Conservation (phyloP, 2,797 vertebrate genomes). For the Hydrophis major region DNA sequence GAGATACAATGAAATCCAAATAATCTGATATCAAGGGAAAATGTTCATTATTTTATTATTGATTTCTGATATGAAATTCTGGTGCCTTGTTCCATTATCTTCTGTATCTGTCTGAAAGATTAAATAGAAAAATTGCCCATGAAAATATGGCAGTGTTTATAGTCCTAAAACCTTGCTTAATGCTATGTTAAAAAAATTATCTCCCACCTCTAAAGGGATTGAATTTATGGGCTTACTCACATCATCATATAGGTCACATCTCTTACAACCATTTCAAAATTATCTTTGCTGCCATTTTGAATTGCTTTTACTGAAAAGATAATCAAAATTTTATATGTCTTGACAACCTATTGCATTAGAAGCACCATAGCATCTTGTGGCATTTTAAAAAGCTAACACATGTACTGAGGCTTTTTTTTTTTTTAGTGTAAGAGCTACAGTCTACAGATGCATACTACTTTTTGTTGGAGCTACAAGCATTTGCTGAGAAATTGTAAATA, state of each 20-base stretch:
- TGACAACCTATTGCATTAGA: background rate
- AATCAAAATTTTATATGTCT: background rate
- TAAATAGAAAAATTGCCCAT: background rate
- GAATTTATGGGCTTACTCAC: background rate
- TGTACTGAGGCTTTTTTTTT: background rate
- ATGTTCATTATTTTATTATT: background rate
- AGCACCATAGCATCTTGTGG: background rate
- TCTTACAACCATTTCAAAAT: background rate
- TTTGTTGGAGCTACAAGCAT: background rate
- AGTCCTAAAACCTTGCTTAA: background rate
- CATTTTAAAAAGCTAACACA: background rate
- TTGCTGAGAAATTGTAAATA: background rate
- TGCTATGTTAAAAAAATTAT: background rate
- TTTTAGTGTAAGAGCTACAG: background rate
- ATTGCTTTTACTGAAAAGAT: background rate
- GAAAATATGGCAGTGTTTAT: background rate
- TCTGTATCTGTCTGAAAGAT: background rate
- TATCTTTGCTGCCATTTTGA: background rate
- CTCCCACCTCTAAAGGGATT: background rate
- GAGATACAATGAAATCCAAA: background rate
- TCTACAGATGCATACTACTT: background rate
- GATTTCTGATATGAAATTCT: background rate
- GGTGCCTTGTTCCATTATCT: background rate
- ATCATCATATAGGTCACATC: background rate
- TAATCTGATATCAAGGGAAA: background rate